phyloP scores from a whole-genome alignment of 2,888 invertebrate genomes.

The Augochlorella aurata region DNA sequence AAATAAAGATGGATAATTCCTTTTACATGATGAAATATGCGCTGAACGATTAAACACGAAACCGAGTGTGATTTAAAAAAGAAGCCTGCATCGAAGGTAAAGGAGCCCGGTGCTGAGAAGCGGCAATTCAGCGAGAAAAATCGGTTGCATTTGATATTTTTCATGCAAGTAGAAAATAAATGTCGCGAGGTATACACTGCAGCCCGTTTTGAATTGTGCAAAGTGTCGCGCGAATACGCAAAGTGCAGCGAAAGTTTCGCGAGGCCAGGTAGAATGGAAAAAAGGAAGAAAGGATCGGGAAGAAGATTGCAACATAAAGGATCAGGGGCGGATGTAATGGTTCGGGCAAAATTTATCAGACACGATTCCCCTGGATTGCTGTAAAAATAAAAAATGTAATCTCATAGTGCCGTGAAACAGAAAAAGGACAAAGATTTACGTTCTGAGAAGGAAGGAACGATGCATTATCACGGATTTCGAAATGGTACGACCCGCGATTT shows the following conservation, averaged over 20 bases:
- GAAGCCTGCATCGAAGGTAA: not conserved
- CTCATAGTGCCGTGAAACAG: conserved; percentile 31
- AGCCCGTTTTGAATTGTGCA: not conserved
- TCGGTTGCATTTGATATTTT: conserved; percentile 2
- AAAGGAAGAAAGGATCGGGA: not conserved
- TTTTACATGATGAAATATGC: not conserved
- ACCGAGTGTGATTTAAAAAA: not conserved
- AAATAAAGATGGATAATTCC: no score
- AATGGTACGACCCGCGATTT: conserved; percentile 33
- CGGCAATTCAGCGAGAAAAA: not conserved
- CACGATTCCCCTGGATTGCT: conserved; percentile 45
- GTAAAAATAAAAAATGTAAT: conserved; percentile 55
- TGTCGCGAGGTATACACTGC: not conserved
- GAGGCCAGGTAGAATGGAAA: not conserved
- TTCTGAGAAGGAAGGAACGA: conserved; percentile 16
- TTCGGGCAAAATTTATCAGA: conserved; percentile 59
- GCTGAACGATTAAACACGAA: not conserved
- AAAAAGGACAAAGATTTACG: conserved; percentile 33
- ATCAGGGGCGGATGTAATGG: conserved; percentile 51
- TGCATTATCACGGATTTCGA: conserved; percentile 41
- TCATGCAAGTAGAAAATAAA: conserved; percentile 1
- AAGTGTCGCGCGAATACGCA: conserved; percentile 43
- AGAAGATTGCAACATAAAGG: conserved; percentile 25
- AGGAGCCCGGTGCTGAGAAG: not conserved
- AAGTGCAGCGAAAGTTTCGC: conserved; percentile 25